Percentiles rank a stretch among this genome's conserved stretches.
These are phyloP conservation scores for Noctua janthe DNA, from an alignment of 2,888 invertebrate species.

Conservation along the genomic window DNA sequence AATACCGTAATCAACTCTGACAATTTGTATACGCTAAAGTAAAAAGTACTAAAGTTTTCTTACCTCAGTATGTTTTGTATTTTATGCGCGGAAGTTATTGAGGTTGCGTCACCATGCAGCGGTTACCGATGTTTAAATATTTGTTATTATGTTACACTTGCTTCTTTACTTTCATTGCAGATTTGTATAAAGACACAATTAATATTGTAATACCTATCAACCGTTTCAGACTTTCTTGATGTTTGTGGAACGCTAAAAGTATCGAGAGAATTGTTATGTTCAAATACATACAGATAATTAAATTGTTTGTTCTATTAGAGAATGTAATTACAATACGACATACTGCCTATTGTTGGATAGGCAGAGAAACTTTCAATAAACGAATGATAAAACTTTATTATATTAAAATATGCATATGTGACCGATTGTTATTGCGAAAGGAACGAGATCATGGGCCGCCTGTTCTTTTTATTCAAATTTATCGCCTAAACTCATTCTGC, in stretches of 20 bases:
- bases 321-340: slow-evolving; percentile 18
- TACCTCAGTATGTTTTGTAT: slow-evolving; percentile 56
- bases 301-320: slow-evolving; percentile 10
- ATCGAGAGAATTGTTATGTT: slow-evolving; percentile 20
- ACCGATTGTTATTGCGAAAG: slow-evolving; percentile 66
- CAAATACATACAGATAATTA: slow-evolving; percentile 17
- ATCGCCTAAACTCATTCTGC: slow-evolving; percentile 75
- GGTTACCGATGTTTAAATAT: slow-evolving; percentile 40
- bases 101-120: slow-evolving; percentile 54
- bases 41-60: slow-evolving; percentile 62
- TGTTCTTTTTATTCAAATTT: slow-evolving; percentile 76
- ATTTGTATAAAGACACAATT: slow-evolving; percentile 27
- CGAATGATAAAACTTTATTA: slow-evolving; percentile 52
- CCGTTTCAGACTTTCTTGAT: slow-evolving; percentile 42
- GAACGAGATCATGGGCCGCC: slow-evolving; percentile 63
- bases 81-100: slow-evolving; percentile 62
- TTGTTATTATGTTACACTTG: slow-evolving; percentile 39
- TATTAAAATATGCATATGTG: slow-evolving; percentile 61
- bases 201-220: slow-evolving; percentile 36
- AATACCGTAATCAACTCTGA: slow-evolving; percentile 67
- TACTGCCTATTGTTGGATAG: slow-evolving; percentile 16
- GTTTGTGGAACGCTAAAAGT: slow-evolving; percentile 26
- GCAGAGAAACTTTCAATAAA: slow-evolving; percentile 44
- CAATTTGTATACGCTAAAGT: slow-evolving; percentile 65
- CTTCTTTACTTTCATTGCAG: slow-evolving; percentile 41